Base-by-base conservation (phyloP, 2,113 vertebrate genomes). In the Nothobranchius furzeri region DNA sequence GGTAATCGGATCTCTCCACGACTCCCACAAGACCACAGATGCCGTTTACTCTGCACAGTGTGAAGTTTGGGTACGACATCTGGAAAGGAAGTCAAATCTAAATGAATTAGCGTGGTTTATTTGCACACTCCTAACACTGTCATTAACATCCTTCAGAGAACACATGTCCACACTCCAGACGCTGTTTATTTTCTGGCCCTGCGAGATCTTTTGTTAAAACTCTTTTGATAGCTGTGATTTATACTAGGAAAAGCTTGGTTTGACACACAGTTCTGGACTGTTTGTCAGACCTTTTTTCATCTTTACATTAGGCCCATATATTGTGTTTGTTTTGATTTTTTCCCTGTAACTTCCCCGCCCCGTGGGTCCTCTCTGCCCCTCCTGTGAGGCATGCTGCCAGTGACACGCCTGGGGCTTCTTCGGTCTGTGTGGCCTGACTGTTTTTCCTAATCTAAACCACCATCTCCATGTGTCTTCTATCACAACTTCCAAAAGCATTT, bases 381-480 rank as follows among this genome's bases (percentile, higher is more conserved):
- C 79, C 78, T 86, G 81, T 85, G 73, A 74, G 74, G 73, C 52
- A 68, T 67, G 76, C 63, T 87, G 74, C 76, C 76, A 79, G 75
- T 64, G 82, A 87, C 79, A 75, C 73, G 20, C 20, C 20, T 20
- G 78, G 70, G 43, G 71, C 59, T 82, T 89, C 81, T 79, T 87
- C 85, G 53, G 60, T 87, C 74, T 90, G 90, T 92, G 89, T 88
- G 86, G 90, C 82, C 86, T 2, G 12, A 56, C 68, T 8, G 63
- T 60, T 80, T 78, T 53, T 66, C 56, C 84, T 88, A 89, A 90
- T 90, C 87, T 73, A 88, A 90, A 85, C 83, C 89, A 86, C 84
- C 81, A 61, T 65, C 70, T 63, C 81, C 93, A 92, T 81, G 82
- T 93, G 93, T 90, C 88, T 89, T 82, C 81, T 85, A 91, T 92